A percentile compares a stretch with the other conserved stretches of the same genome.
phyloP scores from a whole-genome alignment of 2,113 vertebrate species.

The Chlorodrepanis virens region DNA sequence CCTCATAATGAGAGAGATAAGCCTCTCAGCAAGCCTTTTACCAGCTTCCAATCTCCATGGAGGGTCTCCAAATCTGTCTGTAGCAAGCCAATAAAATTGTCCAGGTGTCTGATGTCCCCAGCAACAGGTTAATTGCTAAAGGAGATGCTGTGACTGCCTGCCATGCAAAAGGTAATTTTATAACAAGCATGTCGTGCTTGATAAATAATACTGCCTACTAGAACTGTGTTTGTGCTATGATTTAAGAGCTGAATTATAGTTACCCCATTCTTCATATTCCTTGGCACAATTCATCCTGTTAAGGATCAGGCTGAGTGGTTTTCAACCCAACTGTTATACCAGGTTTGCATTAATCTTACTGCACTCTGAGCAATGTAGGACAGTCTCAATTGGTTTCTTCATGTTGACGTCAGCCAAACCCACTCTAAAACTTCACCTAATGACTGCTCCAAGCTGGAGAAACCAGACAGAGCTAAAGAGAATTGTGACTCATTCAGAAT shows the following conservation, averaged over 20 bases:
- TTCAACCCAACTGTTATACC: not conserved
- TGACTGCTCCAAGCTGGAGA: slow-evolving; percentile 50
- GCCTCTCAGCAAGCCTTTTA: not conserved
- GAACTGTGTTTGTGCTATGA: not conserved
- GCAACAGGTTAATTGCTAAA: not conserved
- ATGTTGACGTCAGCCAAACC: slow-evolving; percentile 45
- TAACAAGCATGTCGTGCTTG: not conserved
- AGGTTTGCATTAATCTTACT: not conserved
- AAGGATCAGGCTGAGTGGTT: not conserved
- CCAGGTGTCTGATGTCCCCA: not conserved
- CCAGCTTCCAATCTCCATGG: not conserved
- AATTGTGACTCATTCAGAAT: slow-evolving; percentile 51
- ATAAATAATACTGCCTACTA: not conserved
- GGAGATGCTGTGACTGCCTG: not conserved
- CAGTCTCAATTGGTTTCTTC: slow-evolving; percentile 8
- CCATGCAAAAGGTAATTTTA: not conserved
- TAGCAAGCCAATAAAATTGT: not conserved
- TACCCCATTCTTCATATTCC: not conserved
- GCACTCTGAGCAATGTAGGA: slow-evolving; percentile 1
- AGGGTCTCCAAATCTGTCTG: not conserved
- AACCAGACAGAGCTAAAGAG: slow-evolving; percentile 29
- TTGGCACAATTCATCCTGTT: not conserved
- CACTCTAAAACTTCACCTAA: slow-evolving; percentile 53
- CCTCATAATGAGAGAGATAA: not conserved
- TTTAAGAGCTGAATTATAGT: not conserved